Evolutionary conservation across 2,113 vertebrate genomes (phyloP).

Genomic region (Archilochus colubris): DNA sequence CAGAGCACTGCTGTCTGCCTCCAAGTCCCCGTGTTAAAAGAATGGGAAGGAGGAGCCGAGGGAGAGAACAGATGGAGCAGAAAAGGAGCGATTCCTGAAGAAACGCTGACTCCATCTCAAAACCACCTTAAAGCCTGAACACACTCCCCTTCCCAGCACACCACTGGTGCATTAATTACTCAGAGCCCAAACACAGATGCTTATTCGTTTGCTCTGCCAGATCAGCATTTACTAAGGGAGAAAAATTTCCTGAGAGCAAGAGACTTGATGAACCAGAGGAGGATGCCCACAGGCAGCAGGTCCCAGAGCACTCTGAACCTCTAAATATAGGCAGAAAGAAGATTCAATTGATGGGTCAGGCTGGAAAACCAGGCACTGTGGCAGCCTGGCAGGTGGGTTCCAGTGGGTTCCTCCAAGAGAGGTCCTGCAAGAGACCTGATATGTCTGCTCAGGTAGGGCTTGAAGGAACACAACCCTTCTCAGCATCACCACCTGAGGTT

Average conservation of each 20-base stretch:
- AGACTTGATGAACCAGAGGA: not conserved
- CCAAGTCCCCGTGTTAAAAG: not conserved
- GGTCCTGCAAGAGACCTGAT: not conserved
- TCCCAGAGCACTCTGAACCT: not conserved
- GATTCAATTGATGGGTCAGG: not conserved
- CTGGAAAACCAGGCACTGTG: not conserved
- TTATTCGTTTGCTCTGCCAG: not conserved
- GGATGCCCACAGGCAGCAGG: fast-evolving
- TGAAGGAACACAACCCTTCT: not conserved
- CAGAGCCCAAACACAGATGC: fast-evolving
- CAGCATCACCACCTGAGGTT: not conserved
- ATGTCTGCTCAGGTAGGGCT: not conserved
- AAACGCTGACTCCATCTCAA: not conserved
- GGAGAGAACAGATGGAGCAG: not conserved
- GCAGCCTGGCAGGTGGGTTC: not conserved
- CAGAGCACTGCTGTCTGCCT: not conserved
- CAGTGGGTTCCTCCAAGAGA: not conserved
- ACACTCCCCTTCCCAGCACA: not conserved
- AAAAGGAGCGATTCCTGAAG: not conserved
- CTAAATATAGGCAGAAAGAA: not conserved
- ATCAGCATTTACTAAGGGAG: not conserved
- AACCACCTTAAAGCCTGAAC: not conserved
- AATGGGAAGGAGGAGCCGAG: not conserved
- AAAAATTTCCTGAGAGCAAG: not conserved
- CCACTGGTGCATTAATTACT: fast-evolving